These are phyloP conservation scores for Sycobia sp. DNA, from an alignment of 1,140 invertebrate species.

Conservation along the genomic window DNA sequence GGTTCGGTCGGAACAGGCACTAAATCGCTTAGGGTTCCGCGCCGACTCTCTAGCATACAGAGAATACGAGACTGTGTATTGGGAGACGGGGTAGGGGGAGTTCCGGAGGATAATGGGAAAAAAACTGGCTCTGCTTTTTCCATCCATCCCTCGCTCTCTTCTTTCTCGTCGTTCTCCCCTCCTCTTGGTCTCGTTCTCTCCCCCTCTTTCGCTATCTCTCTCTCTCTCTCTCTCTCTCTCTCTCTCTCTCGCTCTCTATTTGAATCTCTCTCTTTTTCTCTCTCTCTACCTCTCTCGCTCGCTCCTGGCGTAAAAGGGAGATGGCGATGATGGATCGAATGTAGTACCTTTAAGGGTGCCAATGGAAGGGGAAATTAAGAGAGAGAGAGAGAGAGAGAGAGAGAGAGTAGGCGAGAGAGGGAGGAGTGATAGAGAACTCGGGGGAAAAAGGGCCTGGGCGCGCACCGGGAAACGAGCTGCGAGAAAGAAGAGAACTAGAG, in stretches of 20 bases:
- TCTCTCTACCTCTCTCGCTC: too few species aligned
- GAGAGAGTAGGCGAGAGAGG: too few species aligned
- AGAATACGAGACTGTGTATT: too few species aligned
- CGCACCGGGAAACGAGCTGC: too few species aligned
- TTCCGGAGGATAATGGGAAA: constrained; percentile 2
- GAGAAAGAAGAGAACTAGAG: too few species aligned
- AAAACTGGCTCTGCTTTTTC: constrained; percentile 4
- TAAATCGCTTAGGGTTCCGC: constrained; percentile 1
- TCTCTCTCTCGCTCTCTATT: too few species aligned
- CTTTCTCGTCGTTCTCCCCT: too few species aligned
- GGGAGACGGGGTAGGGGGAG: not conserved
- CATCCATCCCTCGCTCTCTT: not conserved
- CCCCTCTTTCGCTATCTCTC: not conserved
- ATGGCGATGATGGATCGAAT: not conserved
- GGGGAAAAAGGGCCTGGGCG: too few species aligned
- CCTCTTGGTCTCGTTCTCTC: not conserved
- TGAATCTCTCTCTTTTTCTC: too few species aligned
- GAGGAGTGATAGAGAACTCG: too few species aligned
- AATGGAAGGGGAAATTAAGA: constrained; percentile 4
- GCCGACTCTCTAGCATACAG: too few species aligned
- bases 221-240: not conserved
- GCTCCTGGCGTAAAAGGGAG: not conserved
- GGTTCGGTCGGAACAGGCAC: not conserved
- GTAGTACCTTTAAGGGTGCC: not conserved
- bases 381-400: not conserved